Evolutionary conservation across 2,797 vertebrate genomes (phyloP).

Genomic region (Centroberyx gerrardi): DNA sequence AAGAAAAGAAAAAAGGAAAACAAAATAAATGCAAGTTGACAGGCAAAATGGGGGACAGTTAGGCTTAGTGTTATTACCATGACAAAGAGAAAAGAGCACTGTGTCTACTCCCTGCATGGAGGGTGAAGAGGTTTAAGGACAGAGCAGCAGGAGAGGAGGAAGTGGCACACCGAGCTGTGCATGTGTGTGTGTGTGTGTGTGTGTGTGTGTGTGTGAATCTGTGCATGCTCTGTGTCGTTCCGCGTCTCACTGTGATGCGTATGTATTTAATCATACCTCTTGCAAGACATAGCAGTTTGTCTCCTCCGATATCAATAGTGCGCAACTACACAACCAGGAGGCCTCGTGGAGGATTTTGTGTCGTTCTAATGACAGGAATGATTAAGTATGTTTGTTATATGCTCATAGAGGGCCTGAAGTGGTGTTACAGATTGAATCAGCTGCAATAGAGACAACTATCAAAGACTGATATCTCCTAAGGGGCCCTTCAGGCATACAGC

Average conservation of each 20-base stretch:
- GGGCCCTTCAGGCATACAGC: conserved; percentile 79
- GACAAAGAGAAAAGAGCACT: conserved; percentile 85
- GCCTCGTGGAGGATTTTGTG: conserved; percentile 59
- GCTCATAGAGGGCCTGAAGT: conserved; percentile 65
- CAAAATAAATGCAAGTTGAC: conserved; percentile 88
- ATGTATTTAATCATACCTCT: conserved; percentile 66
- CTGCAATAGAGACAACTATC: conserved; percentile 77
- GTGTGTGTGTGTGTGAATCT: conserved; percentile 48
- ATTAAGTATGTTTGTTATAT: conserved; percentile 78
- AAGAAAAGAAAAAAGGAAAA: conserved; percentile 81
- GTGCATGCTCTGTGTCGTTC: conserved; percentile 31
- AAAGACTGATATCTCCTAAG: conserved; percentile 81
- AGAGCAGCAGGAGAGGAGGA: conserved; percentile 86
- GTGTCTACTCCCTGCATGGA: conserved; percentile 82
- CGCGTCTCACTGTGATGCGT: conserved; percentile 47
- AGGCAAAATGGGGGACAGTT: conserved; percentile 87
- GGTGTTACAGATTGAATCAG: conserved; percentile 79
- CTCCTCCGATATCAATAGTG: conserved; percentile 76
- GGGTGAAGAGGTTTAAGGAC: conserved; percentile 85
- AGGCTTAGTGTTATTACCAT: conserved; percentile 88
- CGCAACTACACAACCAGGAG: conserved; percentile 56
- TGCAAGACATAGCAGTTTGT: conserved; percentile 65
- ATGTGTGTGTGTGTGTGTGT: conserved; percentile 48
- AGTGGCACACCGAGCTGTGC: conserved; percentile 80
- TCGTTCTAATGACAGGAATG: conserved; percentile 67